Evolutionary conservation across 2,888 invertebrate species (phyloP), one percentile per base, ranked within the genome.

Genomic region (Eristalis tenax): DNA sequence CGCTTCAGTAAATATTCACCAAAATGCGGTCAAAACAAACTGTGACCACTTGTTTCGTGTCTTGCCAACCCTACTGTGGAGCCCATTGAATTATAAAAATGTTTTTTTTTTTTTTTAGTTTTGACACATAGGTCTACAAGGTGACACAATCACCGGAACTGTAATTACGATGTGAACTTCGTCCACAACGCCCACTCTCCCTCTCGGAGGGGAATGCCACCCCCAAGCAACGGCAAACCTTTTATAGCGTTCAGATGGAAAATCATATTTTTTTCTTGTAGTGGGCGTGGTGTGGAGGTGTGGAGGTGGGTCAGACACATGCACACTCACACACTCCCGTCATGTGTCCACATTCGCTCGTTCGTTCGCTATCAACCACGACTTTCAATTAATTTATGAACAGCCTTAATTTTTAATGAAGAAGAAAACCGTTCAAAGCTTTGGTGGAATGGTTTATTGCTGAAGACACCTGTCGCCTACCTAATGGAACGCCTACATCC

Each of bases 301-400:
- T 23, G 59, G 22, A 1, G n/a, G 56, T 18, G 50, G 50, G 26
- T 63, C 35, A 10, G 38, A 4, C 22, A 26, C 32, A 43, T 23
- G 8, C 23, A 65, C 23, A 74, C 50, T 8, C 18, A 2, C 43
- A n/a, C 43, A 50, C 28, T 28, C 28, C 8, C 32, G 38, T 13
- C 32, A 28, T 8, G 32, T 32, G 32, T 32, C 32, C 59, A 38
- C 43, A 43, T 61, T n/a, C 26, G 4, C 43, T 22, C 6, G 8
- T 50, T 22, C 32, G 23, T 57, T 11, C 50, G 64, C 18, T 26
- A 6, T 10, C 22, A 11, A 32, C 50, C 18, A 50, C 18, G 50
- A 8, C n/a, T 32, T 68, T 68, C 59, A 76, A 76, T 61, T 77
- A 69, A 77, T 77, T 77, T 70, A 50, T 38, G 68, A 77, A 68